Evolutionary conservation across 1,140 invertebrate genomes (phyloP).

Genomic region (Drosophila auraria): DNA sequence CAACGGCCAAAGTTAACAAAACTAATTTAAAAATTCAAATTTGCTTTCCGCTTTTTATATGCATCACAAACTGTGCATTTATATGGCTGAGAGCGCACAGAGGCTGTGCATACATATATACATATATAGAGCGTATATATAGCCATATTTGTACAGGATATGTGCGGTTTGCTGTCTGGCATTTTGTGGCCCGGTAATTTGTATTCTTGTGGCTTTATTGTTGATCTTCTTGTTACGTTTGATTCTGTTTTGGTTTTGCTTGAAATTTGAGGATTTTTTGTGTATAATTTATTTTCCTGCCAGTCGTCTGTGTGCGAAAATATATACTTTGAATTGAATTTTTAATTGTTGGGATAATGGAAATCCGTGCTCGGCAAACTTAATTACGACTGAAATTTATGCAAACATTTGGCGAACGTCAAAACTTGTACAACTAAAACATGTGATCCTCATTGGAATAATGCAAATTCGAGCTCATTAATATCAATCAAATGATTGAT

Average conservation of each 20-base stretch:
- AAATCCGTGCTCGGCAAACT: conserved; percentile 48
- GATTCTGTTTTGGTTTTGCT: conserved; percentile 3
- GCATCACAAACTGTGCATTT: conserved; percentile 80
- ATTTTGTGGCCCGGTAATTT: conserved; percentile 72
- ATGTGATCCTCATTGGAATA: conserved; percentile 65
- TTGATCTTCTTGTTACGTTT: conserved; percentile 76
- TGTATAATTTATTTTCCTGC: conserved; percentile 53
- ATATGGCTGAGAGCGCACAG: conserved; percentile 54
- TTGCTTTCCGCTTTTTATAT: conserved; percentile 83
- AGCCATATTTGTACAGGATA: conserved; percentile 26
- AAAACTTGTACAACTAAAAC: conserved; percentile 24
- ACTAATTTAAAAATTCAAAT: conserved; percentile 84
- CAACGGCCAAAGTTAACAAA: conserved; percentile 81
- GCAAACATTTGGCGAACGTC: conserved; percentile 65
- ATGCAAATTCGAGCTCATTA: conserved; percentile 84
- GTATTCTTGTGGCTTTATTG: conserved; percentile 78
- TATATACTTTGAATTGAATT: conserved; percentile 12
- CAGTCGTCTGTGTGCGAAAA: conserved; percentile 9
- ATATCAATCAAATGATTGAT: conserved; percentile 85
- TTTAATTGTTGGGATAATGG: conserved; percentile 43
- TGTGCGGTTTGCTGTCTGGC: conserved; percentile 41
- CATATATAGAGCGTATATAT: conserved; percentile 2
- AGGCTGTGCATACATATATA: background rate
- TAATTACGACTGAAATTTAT: conserved; percentile 79
- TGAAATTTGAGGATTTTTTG: conserved; percentile 25